Evolutionary conservation across 2,888 invertebrate genomes (phyloP), one percentile per base, ranked within the genome.

Genomic region (Amorpha juglandis): DNA sequence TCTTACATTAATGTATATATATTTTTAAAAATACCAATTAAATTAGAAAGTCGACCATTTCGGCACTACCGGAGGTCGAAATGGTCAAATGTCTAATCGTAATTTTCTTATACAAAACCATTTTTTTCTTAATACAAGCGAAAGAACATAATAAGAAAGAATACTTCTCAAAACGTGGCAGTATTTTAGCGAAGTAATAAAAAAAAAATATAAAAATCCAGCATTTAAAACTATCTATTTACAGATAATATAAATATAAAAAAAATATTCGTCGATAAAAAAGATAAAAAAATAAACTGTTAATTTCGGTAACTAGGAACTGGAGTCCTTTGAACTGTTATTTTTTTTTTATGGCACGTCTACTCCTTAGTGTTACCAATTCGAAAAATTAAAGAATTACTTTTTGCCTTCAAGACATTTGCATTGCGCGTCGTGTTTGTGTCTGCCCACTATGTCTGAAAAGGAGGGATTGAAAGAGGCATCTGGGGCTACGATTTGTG

Each of bases 1-100:
- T 71, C 74, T 76, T 71, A 74, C 71, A 69, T 58, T 58, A 42
- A 58, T 58, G 58, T 58, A 58, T 58, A 58, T 38, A 73, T 77
- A 73, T 71, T 63, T 73, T 66, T 62, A 52, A 70, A 55, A 47
- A 66, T 66, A 64, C 67, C 84, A 86, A 87, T 83, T 72, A 67
- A 77, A 91, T 92, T 91, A 92, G 87, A 89, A 69, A 82, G 91
- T 92, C 92, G 84, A 90, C 90, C 90, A 86, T 81, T 74, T 83
- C 80, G 92, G 87, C 73, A 67, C 48, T 51, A 68, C 68, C n/a
- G n/a, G 53, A 19, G 58, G 69, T 83, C 92, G 84, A 87, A 78
- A 85, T 82, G 89, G 88, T 87, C 91, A 91, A 92, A 90, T 83
- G 76, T 88, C 91, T 91, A 92, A 91, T 91, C 77, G 65, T 74